Evolutionary conservation across 1,140 invertebrate species (phyloP).

Genomic region (Charaxes varanes): DNA sequence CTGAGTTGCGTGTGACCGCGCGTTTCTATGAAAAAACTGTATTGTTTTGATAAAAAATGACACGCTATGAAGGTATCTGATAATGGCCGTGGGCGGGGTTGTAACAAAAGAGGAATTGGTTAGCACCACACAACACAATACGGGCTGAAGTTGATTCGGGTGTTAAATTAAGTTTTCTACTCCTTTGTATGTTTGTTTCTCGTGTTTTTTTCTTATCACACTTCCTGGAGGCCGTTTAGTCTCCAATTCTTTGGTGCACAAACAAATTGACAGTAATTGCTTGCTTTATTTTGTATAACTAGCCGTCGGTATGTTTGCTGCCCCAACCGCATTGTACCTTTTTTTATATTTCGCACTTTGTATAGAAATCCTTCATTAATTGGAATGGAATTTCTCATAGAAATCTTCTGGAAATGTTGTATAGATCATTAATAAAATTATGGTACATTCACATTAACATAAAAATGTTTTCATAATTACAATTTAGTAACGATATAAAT

Average conservation of each 20-base stretch:
- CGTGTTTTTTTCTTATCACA: constrained; percentile 39
- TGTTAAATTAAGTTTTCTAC: constrained; percentile 69
- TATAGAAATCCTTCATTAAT: no score
- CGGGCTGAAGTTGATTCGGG: constrained; percentile 55
- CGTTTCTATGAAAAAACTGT: constrained; percentile 47
- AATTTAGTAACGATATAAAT: no score
- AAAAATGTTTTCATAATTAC: no score
- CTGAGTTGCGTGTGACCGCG: constrained; percentile 40
- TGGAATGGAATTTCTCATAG: no score
- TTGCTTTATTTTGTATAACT: no score
- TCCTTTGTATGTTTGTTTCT: constrained; percentile 46
- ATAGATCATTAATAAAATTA: no score
- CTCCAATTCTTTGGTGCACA: constrained; percentile 45
- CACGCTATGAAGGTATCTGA: constrained; percentile 62
- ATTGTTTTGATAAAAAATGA: constrained; percentile 74
- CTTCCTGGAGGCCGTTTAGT: constrained; percentile 30
- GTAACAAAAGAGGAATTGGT: constrained; percentile 67
- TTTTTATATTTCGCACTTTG: constrained; percentile 2
- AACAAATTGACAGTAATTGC: constrained; percentile 38
- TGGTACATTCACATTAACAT: no score
- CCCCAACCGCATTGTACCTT: no score
- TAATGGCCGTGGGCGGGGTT: constrained; percentile 62
- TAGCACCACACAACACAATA: constrained; percentile 64
- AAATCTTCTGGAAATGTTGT: no score
- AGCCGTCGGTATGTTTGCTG: no score